These are phyloP conservation scores for Danio choprae DNA, from an alignment of 2,797 vertebrate genomes.

Conservation along the genomic window DNA sequence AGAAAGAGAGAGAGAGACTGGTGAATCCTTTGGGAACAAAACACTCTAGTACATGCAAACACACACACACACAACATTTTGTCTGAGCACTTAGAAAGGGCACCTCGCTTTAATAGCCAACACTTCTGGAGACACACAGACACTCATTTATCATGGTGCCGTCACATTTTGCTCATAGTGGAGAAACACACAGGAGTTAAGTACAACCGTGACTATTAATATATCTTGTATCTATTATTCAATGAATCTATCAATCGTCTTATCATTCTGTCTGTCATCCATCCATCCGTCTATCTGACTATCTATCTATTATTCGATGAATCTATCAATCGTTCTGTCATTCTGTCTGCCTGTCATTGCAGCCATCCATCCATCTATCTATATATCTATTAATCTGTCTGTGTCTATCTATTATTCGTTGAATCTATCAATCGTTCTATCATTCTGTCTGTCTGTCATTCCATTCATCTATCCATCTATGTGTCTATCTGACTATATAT, in stretches of 20 bases:
- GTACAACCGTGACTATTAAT: not conserved
- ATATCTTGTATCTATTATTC: not conserved
- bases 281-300: not conserved
- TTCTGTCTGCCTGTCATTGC: no score
- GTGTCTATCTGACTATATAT: no score
- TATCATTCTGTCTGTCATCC: no score
- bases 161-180: not conserved
- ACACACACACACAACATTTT: constrained; percentile 13
- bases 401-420: no score
- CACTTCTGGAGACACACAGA: constrained; percentile 17
- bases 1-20: constrained; percentile 29
- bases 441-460: no score
- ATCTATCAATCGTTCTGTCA: no score
- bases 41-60: constrained; percentile 8
- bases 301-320: no score
- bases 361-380: no score
- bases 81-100: constrained; percentile 7
- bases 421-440: no score
- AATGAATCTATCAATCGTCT: no score
- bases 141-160: constrained; percentile 2
- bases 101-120: constrained; percentile 18
- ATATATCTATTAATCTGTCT: no score
- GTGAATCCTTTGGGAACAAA: constrained; percentile 41
- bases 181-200: not conserved
- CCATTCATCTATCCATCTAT: no score